These are phyloP conservation scores for human DNA, from an alignment of 2,113 vertebrate genomes.

Conservation along the genomic window GRCh38 chr3:197738001-197738500, in stretches of 20 bases:
- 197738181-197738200: neutral
- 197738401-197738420: constrained; percentile 24
- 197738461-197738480: constrained; percentile 15
- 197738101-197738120: constrained; percentile 11
- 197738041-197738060: neutral
- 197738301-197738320: neutral
- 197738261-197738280: neutral
- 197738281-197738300: neutral
- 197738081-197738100: neutral
- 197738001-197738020: too few relatives aligned
- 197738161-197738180: neutral
- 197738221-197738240: neutral
- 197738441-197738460: neutral
- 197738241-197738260: neutral
- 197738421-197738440: neutral
- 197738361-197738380: neutral
- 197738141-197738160: neutral
- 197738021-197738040: too few relatives aligned
- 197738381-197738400: neutral
- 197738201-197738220: constrained; percentile 15
- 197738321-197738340: neutral
- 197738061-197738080: neutral
- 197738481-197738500: constrained; percentile 5
- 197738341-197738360: neutral
- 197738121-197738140: neutral